Conservation (phyloP, 2,888 invertebrate species). For the Erebia ligea region DNA sequence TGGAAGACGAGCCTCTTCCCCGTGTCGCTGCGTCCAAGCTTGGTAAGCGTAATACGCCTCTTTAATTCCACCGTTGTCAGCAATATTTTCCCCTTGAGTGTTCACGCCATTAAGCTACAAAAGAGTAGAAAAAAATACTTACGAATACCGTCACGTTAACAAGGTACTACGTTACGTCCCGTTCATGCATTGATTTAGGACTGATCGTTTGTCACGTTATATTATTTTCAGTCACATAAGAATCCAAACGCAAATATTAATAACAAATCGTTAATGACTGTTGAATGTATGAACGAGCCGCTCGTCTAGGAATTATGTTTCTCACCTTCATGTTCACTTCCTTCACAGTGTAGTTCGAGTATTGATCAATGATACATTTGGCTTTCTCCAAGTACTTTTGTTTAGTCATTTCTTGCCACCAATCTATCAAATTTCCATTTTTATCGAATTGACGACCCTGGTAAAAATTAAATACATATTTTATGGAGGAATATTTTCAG, state of each 20-base stretch:
- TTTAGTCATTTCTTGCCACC: slow-evolving; percentile 95
- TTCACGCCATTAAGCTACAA: slow-evolving; percentile 93
- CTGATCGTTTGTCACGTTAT: background rate
- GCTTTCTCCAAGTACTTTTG: slow-evolving; percentile 92
- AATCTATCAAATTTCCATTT: slow-evolving; percentile 94
- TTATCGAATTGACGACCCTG: slow-evolving; percentile 96
- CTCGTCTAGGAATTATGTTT: background rate
- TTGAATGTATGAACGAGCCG: background rate
- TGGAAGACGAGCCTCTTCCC: slow-evolving; percentile 86
- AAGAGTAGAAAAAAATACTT: background rate
- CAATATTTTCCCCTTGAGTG: slow-evolving; percentile 97
- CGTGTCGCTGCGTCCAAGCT: slow-evolving; percentile 87
- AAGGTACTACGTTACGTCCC: background rate
- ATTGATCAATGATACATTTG: slow-evolving; percentile 96
- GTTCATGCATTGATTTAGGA: too few relatives aligned
- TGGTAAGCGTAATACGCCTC: slow-evolving; percentile 94
- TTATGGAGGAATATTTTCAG: background rate
- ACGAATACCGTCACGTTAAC: background rate
- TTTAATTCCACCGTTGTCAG: slow-evolving; percentile 97
- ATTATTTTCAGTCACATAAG: too few relatives aligned
- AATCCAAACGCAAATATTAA: too few relatives aligned
- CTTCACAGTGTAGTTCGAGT: slow-evolving; percentile 93
- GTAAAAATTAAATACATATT: slow-evolving; percentile 32
- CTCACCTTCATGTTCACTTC: slow-evolving; percentile 89
- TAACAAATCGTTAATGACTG: too few relatives aligned